phyloP scores from a whole-genome alignment of 1,140 invertebrate genomes.

The Panagrolaimus sp. region DNA sequence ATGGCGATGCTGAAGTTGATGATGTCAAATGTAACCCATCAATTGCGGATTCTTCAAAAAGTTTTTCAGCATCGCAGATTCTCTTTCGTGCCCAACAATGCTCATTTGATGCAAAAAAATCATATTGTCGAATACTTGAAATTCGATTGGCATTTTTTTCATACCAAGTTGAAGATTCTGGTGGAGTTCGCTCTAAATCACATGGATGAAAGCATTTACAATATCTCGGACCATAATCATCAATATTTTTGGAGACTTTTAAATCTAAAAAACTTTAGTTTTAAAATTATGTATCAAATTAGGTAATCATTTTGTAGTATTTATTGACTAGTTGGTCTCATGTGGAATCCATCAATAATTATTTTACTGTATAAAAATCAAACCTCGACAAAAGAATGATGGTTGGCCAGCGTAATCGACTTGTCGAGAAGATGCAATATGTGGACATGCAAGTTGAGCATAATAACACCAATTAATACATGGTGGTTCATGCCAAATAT shows the following conservation, averaged over 20 bases:
- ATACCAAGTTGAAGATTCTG: neutral
- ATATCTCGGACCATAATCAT: neutral
- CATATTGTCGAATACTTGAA: constrained; percentile 26
- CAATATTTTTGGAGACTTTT: constrained; percentile 5
- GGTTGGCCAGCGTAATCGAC: constrained; percentile 58
- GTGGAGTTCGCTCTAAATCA: constrained; percentile 28
- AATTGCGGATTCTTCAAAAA: neutral
- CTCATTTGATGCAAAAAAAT: constrained; percentile 47
- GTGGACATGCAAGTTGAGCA: constrained; percentile 57
- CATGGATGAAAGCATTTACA: constrained; percentile 53
- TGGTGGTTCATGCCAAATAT: constrained; percentile 48
- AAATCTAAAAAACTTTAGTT: neutral
- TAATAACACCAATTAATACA: constrained; percentile 60
- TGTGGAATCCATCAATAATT: neutral
- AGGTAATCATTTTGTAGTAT: no score
- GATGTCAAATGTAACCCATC: neutral
- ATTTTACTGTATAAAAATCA: neutral
- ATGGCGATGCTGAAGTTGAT: neutral
- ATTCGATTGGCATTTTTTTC: constrained; percentile 9
- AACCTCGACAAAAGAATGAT: constrained; percentile 55
- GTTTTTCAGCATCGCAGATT: constrained; percentile 27
- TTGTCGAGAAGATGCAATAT: constrained; percentile 52
- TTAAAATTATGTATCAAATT: neutral
- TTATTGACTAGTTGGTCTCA: neutral
- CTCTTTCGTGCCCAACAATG: constrained; percentile 36